Conservation (phyloP, 2,797 vertebrate genomes). For the Liasis olivaceus region DNA sequence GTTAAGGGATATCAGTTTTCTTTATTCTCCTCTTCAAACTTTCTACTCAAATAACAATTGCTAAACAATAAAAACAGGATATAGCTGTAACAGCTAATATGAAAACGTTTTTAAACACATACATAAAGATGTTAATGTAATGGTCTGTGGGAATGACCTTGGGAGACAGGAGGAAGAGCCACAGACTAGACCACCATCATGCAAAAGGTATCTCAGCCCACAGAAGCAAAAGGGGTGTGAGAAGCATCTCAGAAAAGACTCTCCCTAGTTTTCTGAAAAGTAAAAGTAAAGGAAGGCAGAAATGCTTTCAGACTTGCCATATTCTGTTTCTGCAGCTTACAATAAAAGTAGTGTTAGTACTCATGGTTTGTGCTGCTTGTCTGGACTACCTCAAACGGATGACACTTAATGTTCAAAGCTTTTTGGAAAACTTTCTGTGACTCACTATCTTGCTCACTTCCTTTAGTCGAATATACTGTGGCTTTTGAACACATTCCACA, state of each 20-base stretch:
- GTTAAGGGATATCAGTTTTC: background rate
- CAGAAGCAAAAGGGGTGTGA: background rate
- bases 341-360: no score
- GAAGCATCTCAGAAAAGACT: background rate
- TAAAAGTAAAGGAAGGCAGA: background rate
- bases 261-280: background rate
- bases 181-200: background rate
- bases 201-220: background rate
- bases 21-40: background rate
- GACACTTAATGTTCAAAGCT: background rate
- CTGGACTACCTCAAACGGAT: background rate
- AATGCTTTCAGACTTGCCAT: background rate
- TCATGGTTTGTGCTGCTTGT: background rate
- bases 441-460: background rate
- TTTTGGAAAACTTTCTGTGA: background rate
- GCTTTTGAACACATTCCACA: background rate
- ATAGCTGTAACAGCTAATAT: background rate
- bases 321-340: background rate
- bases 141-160: background rate
- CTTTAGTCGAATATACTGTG: background rate
- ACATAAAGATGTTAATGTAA: background rate
- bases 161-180: background rate
- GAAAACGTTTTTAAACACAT: background rate
- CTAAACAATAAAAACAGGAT: background rate
- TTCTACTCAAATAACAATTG: background rate